Conservation (phyloP, 2,888 invertebrate species). For the Mantis religiosa region DNA sequence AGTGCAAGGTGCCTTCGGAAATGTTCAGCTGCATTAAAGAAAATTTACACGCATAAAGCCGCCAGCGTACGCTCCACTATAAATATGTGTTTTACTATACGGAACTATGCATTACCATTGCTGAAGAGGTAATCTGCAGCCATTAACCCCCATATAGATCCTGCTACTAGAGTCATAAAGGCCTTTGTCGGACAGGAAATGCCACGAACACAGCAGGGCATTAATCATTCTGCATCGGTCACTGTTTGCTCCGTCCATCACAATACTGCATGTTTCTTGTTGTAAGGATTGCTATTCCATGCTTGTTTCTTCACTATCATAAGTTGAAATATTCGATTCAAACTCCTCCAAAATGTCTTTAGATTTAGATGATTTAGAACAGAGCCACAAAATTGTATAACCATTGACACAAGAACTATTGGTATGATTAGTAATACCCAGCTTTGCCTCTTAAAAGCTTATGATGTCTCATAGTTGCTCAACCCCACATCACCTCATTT, state of each 20-base stretch:
- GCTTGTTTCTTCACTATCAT: no score
- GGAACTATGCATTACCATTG: background rate
- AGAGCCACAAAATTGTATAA: no score
- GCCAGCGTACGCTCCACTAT: background rate
- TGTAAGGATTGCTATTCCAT: no score
- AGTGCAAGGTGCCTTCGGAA: background rate
- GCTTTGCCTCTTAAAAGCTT: no score
- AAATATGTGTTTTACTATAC: background rate
- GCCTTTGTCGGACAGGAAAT: background rate
- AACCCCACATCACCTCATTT: no score
- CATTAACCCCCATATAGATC: background rate
- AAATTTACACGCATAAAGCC: background rate
- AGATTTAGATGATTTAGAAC: no score
- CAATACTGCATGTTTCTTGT: no score
- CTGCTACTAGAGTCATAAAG: background rate
- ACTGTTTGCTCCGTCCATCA: background rate
- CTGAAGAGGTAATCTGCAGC: background rate
- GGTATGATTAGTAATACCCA: no score
- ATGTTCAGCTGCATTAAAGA: background rate
- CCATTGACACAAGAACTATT: no score
- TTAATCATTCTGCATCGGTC: background rate
- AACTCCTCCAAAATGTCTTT: no score
- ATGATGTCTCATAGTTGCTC: no score
- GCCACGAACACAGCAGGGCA: background rate
- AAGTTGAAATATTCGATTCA: no score